These are phyloP conservation scores for Diploptera punctata DNA, from an alignment of 2,888 invertebrate genomes.

Conservation along the genomic window DNA sequence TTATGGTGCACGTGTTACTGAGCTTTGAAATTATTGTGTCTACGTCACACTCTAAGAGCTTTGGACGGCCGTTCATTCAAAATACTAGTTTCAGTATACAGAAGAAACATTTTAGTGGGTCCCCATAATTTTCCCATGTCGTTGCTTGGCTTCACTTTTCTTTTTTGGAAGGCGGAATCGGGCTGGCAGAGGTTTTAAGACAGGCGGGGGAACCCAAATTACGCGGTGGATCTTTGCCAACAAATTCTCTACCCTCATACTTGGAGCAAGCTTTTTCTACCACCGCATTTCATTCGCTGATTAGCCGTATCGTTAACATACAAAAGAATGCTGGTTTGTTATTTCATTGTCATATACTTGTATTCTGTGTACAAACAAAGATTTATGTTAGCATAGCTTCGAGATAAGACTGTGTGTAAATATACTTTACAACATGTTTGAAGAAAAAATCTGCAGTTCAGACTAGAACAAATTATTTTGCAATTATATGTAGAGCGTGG, in stretches of 20 bases:
- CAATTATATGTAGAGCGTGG: too few species aligned
- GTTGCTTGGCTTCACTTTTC: neutral
- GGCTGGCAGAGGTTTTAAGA: conserved; percentile 3
- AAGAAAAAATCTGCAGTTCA: too few species aligned
- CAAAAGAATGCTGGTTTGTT: too few species aligned
- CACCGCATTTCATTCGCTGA: conserved; percentile 18
- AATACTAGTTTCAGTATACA: neutral
- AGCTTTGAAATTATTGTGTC: too few species aligned
- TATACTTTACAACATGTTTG: too few species aligned
- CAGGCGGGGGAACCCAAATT: conserved; percentile 18
- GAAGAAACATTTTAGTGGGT: conserved; percentile 14
- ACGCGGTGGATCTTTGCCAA: neutral
- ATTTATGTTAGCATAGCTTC: too few species aligned
- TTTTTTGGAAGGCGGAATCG: conserved; percentile 1
- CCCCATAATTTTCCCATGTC: conserved; percentile 3
- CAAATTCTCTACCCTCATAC: neutral
- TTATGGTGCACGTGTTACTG: too few species aligned
- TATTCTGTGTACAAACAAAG: too few species aligned
- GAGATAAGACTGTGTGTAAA: too few species aligned
- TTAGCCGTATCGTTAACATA: conserved; percentile 10
- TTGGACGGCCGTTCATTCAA: neutral
- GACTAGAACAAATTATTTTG: too few species aligned
- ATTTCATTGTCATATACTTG: too few species aligned
- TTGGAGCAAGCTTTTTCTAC: neutral
- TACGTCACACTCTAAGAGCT: too few species aligned